These are phyloP conservation scores for Hydrozoanthus tunicans DNA, from an alignment of 64 coral and sea anemone genomes.

Conservation along the genomic window DNA sequence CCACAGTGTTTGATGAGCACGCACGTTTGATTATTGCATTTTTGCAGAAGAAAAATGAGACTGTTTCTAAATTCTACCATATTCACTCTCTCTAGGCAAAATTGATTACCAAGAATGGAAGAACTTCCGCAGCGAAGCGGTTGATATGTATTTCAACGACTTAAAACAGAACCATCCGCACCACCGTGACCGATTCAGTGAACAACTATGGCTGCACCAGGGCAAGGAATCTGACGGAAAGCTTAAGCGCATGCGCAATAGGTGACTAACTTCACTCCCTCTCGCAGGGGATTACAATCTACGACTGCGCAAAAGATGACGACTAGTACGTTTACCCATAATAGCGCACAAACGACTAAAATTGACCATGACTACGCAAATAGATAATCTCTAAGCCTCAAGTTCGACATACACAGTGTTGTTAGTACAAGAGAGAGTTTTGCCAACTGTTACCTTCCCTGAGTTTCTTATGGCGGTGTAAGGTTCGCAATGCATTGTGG, in stretches of 20 bases:
- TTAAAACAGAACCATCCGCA: conserved; percentile 84
- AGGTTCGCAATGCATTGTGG: too few species aligned
- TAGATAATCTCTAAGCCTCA: too few species aligned
- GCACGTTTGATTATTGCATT: too few species aligned
- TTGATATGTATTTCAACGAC: conserved; percentile 95
- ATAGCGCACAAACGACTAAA: too few species aligned
- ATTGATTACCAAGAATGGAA: conserved; percentile 82
- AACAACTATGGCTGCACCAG: conserved; percentile 88
- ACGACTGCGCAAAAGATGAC: background rate
- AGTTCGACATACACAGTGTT: too few species aligned
- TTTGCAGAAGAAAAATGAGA: too few species aligned
- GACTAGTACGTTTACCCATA: too few species aligned
- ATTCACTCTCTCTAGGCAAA: conserved; percentile 47
- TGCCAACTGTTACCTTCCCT: too few species aligned
- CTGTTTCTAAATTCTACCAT: background rate
- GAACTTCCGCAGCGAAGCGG: conserved; percentile 65
- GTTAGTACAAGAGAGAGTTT: too few species aligned
- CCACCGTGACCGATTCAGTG: conserved; percentile 83
- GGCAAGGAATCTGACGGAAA: conserved; percentile 39
- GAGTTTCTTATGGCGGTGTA: too few species aligned
- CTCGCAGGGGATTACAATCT: background rate
- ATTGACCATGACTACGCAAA: too few species aligned
- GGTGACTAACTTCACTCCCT: conserved; percentile 30
- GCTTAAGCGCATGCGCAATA: conserved; percentile 50
- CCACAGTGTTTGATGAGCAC: background rate